phyloP scores from a whole-genome alignment of 2,113 vertebrate species.

The Oenanthe oenanthe region DNA sequence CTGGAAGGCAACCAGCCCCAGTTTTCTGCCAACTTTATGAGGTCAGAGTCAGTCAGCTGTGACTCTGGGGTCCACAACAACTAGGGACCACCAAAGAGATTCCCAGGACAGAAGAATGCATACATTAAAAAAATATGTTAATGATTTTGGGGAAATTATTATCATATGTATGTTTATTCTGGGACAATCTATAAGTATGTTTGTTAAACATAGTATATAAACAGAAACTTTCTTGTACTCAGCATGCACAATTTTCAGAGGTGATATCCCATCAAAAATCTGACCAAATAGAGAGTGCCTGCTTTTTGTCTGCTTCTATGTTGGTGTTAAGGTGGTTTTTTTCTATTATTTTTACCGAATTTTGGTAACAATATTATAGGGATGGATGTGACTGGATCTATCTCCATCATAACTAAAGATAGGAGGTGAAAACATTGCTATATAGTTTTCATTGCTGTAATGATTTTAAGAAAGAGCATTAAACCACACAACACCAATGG shows the following conservation, averaged over 20 bases:
- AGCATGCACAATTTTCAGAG: neutral
- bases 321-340: neutral
- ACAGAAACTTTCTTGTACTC: neutral
- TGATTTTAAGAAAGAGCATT: neutral
- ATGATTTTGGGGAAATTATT: neutral
- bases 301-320: neutral
- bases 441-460: neutral
- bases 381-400: neutral
- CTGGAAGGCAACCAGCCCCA: neutral
- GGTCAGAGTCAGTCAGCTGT: neutral
- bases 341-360: neutral
- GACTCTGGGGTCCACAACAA: neutral
- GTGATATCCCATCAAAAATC: neutral
- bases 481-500: neutral
- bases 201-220: neutral
- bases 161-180: neutral
- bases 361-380: neutral
- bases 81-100: neutral
- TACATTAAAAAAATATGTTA: too few relatives aligned
- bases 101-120: neutral
- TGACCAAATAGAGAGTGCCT: neutral
- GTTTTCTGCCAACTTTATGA: neutral
- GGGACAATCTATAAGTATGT: neutral
- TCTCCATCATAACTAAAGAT: neutral
- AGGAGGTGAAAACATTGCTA: neutral